Conservation (phyloP, 2,113 vertebrate genomes). For the Menidia beryllina region DNA sequence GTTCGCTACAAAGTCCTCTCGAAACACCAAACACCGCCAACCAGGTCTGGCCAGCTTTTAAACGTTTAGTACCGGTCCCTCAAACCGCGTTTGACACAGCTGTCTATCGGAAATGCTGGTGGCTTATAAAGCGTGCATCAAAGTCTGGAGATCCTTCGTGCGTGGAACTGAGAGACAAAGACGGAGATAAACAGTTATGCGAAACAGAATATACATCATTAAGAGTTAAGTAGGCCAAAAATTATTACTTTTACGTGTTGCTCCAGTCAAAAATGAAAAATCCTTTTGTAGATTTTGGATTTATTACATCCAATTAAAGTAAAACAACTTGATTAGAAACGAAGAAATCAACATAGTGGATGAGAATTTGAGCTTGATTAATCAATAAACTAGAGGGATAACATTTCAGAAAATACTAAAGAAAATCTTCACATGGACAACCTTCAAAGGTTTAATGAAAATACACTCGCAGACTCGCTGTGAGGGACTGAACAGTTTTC, state of each 20-base stretch:
- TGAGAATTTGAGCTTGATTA: too few relatives aligned
- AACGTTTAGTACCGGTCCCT: constrained; percentile 22
- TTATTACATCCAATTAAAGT: constrained; percentile 5
- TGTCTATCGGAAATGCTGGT: constrained; percentile 45
- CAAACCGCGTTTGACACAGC: constrained; percentile 52
- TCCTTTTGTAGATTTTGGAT: too few relatives aligned
- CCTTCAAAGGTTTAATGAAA: not conserved
- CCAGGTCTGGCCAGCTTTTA: not conserved
- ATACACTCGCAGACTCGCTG: not conserved
- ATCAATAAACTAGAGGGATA: too few relatives aligned
- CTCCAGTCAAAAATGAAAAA: not conserved
- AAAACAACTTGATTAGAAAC: not conserved
- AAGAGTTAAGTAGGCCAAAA: not conserved
- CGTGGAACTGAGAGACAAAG: constrained; percentile 19
- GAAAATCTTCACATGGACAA: not conserved
- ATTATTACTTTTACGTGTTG: not conserved
- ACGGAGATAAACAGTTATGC: constrained; percentile 10
- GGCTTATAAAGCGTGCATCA: constrained; percentile 44
- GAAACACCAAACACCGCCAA: constrained; percentile 11
- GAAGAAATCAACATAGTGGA: not conserved
- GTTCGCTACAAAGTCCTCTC: constrained; percentile 49
- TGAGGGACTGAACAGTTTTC: constrained; percentile 1
- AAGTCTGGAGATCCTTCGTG: constrained; percentile 40
- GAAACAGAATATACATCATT: not conserved
- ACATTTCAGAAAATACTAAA: too few relatives aligned